These are phyloP conservation scores for Aphelinus certus DNA, from an alignment of 1,140 invertebrate genomes.

Conservation along the genomic window DNA sequence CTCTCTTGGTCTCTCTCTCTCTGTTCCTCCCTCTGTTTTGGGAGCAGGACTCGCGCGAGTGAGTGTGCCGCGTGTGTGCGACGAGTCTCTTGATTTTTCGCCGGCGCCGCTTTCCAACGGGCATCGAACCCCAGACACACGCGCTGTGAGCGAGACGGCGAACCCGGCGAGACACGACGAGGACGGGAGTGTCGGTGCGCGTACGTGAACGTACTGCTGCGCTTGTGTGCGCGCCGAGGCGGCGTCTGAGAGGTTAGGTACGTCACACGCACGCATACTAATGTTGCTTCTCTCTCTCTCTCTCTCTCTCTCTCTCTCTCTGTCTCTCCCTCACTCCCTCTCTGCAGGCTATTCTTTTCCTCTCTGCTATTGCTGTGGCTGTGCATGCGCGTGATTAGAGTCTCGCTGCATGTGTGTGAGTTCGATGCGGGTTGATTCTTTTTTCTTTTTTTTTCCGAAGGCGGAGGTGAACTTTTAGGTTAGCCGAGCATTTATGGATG, in stretches of 20 bases:
- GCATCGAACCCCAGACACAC: conserved; percentile 27
- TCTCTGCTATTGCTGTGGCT: neutral
- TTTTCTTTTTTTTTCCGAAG: neutral
- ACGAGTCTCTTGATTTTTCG: neutral
- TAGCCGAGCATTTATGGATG: too few relatives aligned
- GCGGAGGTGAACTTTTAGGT: too few relatives aligned
- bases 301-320: neutral
- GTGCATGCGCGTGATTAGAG: neutral
- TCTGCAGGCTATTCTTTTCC: neutral
- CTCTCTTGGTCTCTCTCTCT: neutral
- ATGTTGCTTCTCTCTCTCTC: neutral
- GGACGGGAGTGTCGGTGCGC: neutral
- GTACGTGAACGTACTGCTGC: neutral
- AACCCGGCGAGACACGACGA: neutral
- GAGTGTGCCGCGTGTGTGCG: too few relatives aligned
- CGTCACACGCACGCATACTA: conserved; percentile 34
- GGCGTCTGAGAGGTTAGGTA: conserved; percentile 29
- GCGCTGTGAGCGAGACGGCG: neutral
- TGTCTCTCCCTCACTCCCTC: too few relatives aligned
- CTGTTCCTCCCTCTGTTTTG: neutral
- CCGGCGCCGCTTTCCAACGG: conserved; percentile 25
- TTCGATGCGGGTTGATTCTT: neutral
- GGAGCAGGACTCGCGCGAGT: too few relatives aligned
- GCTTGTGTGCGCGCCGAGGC: neutral
- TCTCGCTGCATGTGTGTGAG: neutral